Base-by-base conservation (phyloP, 2,113 vertebrate genomes). In the Verasper variegatus region DNA sequence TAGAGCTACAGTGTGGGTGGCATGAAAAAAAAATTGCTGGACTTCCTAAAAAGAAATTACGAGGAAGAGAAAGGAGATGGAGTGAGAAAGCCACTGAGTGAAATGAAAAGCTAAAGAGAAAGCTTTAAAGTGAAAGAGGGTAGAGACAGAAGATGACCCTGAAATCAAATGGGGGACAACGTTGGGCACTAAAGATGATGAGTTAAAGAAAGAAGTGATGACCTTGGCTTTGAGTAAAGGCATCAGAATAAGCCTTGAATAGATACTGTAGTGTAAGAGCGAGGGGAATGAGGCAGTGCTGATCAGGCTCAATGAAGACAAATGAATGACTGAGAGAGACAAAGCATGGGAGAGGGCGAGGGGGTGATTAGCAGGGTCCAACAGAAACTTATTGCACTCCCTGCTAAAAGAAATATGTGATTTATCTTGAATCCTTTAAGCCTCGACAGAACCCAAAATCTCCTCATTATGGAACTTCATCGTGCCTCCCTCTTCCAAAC, bases 381-480 rank as follows among this genome's bases (percentile, higher is more conserved):
- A 85, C 76, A 71, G 62, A 89, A 76, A 83, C 40, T 31, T 59
- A 80, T 68, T 71, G 56, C 76, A 65, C 51, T 62, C 61, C 58
- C 59, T 3, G 65, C 24, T 68, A 83, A 59, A 80, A 78, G 72
- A 89, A 88, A 84, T 68, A 35, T 69, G 68, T 73, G 68, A 85
- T 91, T 85, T 70, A 83, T 89, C 61, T 86, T 2, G 47, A 87
- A 86, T 86, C 87, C 83, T 83, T 81, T 86, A 87, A 86, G 76
- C 71, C 78, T 60, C 9, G 26, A 72, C 80, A 84, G 82, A 88
- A 78, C 73, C 82, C 76, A 51, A 72, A 79, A 89, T 90, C 82
- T 84, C 68, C 73, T 88, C 88, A 88, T 87, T 89, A 91, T 82
- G 73, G 76, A 86, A 83, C 73, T 81, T 81, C 72, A 88, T 64